phyloP scores from a whole-genome alignment of 2,113 vertebrate genomes.

The Salminus brasiliensis region DNA sequence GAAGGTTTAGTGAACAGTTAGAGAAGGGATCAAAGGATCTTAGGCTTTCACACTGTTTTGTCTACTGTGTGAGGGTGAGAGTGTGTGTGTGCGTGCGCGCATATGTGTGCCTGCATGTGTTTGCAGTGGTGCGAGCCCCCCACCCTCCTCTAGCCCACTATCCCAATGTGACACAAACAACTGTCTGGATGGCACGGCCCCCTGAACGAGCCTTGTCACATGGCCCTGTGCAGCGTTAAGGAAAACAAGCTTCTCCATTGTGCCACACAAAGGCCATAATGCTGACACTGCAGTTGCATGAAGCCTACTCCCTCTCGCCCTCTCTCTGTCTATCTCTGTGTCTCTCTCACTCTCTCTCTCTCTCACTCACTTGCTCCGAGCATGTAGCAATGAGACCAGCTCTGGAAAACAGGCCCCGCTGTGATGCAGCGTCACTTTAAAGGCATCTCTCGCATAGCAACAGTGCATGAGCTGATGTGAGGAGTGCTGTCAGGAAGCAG shows the following conservation, averaged over 20 bases:
- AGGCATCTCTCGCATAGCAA: conserved; percentile 28
- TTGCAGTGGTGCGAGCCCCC: conserved; percentile 64
- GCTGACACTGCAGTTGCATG: conserved; percentile 78
- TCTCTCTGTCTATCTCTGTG: conserved; percentile 1
- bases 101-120: conserved; percentile 51
- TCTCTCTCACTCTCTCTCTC: not conserved
- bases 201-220: conserved; percentile 74
- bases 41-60: conserved; percentile 19
- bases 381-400: conserved; percentile 61
- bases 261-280: conserved; percentile 76
- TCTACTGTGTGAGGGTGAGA: conserved; percentile 20
- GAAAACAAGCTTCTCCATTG: conserved; percentile 81
- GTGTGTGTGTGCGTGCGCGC: conserved; percentile 34
- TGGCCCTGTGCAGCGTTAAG: conserved; percentile 73
- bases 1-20: not conserved
- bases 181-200: conserved; percentile 70
- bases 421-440: conserved; percentile 24
- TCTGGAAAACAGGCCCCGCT: conserved; percentile 56
- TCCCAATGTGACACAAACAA: conserved; percentile 74
- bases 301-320: conserved; percentile 52
- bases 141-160: too few relatives aligned
- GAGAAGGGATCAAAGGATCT: not conserved
- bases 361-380: conserved; percentile 42
- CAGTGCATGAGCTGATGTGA: not conserved
- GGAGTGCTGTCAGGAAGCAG: not conserved